Evolutionary conservation across 2,113 vertebrate species (phyloP).

Genomic region (Hippocampus comes): DNA sequence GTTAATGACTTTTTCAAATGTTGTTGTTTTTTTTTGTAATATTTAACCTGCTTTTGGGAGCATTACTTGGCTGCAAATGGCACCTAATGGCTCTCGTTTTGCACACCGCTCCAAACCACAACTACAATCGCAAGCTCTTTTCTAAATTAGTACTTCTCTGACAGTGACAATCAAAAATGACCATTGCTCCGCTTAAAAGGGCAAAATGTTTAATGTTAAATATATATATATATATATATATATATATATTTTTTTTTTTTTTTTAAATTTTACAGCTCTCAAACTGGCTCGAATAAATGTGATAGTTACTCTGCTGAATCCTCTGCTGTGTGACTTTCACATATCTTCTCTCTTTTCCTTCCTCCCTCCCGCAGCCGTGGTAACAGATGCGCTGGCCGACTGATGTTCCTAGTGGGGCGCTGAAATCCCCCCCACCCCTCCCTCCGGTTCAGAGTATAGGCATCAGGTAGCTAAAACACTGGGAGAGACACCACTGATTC

Average conservation of each 20-base stretch:
- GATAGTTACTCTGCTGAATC: conserved; percentile 9
- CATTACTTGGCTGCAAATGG: too few relatives aligned
- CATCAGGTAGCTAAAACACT: conserved; percentile 50
- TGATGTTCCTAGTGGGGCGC: conserved; percentile 28
- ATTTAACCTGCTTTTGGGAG: too few relatives aligned
- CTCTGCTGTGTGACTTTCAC: conserved; percentile 40
- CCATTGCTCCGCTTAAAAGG: not conserved
- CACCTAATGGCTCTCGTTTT: too few relatives aligned
- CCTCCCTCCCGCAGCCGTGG: conserved; percentile 13
- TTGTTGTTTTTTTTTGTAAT: too few relatives aligned
- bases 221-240: too few relatives aligned
- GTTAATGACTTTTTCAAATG: too few relatives aligned
- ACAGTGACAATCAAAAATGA: too few relatives aligned
- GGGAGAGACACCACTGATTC: conserved; percentile 16
- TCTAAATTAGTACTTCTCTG: too few relatives aligned
- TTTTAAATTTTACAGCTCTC: not conserved
- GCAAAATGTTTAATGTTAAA: not conserved
- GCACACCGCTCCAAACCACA: too few relatives aligned
- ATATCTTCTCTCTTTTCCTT: conserved; percentile 8
- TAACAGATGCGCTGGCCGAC: conserved; percentile 30
- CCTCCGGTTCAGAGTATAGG: conserved; percentile 46
- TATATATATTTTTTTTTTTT: too few relatives aligned
- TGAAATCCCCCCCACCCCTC: conserved; percentile 34
- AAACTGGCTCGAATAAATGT: not conserved
- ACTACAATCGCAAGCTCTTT: too few relatives aligned